phyloP scores from a whole-genome alignment of 2,797 vertebrate species.

The Denticeps clupeoides region DNA sequence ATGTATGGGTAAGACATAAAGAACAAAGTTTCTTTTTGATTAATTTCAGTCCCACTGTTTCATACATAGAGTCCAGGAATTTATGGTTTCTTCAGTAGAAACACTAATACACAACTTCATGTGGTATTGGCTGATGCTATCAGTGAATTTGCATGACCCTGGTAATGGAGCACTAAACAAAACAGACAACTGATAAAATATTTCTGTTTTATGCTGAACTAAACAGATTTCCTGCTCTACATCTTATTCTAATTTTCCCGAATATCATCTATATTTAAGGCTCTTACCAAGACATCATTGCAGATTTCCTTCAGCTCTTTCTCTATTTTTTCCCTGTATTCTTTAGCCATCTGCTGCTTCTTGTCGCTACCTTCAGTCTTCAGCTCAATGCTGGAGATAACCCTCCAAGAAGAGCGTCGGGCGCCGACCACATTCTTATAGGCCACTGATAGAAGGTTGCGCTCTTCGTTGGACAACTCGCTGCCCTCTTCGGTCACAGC shows the following conservation, averaged over 20 bases:
- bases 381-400: slow-evolving; percentile 83
- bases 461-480: slow-evolving; percentile 82
- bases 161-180: too few species aligned
- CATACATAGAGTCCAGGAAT: too few species aligned
- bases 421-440: slow-evolving; percentile 97
- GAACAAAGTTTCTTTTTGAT: too few species aligned
- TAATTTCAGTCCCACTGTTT: too few species aligned
- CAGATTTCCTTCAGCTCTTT: slow-evolving; percentile 86
- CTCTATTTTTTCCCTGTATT: slow-evolving; percentile 83
- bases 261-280: not conserved
- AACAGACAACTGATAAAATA: too few species aligned
- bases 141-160: too few species aligned
- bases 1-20: too few species aligned
- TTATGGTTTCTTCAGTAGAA: too few species aligned
- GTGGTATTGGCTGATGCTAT: too few species aligned
- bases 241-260: not conserved
- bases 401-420: slow-evolving; percentile 86
- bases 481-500: slow-evolving; percentile 65
- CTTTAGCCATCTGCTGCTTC: slow-evolving; percentile 68
- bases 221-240: too few species aligned
- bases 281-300: slow-evolving; percentile 90
- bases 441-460: slow-evolving; percentile 92
- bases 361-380: slow-evolving; percentile 69
- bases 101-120: too few species aligned
- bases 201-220: too few species aligned